A percentile compares a stretch with the other conserved stretches of the same genome.
phyloP scores from a whole-genome alignment of 1,140 invertebrate genomes.

The Steinernema khuongi region DNA sequence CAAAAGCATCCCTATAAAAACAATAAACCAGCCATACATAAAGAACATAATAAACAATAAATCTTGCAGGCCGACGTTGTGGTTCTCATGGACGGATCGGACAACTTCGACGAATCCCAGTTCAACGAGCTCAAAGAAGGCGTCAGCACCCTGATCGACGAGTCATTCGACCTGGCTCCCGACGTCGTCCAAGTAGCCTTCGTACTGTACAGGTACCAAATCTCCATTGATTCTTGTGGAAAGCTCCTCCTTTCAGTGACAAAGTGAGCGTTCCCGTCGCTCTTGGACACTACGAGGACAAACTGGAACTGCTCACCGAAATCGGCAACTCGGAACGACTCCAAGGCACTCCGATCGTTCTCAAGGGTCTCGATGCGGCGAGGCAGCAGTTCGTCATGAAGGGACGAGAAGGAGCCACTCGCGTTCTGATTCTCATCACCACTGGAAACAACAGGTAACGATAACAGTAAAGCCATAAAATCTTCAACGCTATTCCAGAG shows the following conservation, averaged over 20 bases:
- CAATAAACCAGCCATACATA: too few relatives aligned
- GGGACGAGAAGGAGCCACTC: constrained; percentile 45
- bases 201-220: constrained; percentile 48
- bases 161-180: constrained; percentile 56
- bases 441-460: constrained; percentile 53
- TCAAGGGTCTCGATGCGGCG: constrained; percentile 56
- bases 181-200: constrained; percentile 56
- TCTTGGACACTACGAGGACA: constrained; percentile 57
- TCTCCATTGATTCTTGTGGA: neutral
- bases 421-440: constrained; percentile 53
- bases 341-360: constrained; percentile 43
- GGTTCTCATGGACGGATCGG: constrained; percentile 52
- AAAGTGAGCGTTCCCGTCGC: constrained; percentile 56
- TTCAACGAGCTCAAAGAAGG: constrained; percentile 51
- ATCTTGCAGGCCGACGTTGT: constrained; percentile 46
- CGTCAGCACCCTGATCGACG: constrained; percentile 51
- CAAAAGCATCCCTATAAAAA: too few relatives aligned
- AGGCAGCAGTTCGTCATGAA: constrained; percentile 54
- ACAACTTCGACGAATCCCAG: constrained; percentile 49
- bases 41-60: neutral
- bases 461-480: neutral
- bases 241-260: constrained; percentile 44
- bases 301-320: constrained; percentile 55
- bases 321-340: constrained; percentile 43
- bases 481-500: constrained; percentile 37